Evolutionary conservation across 1,140 invertebrate species (phyloP).

Genomic region (Heliothis subflexa): DNA sequence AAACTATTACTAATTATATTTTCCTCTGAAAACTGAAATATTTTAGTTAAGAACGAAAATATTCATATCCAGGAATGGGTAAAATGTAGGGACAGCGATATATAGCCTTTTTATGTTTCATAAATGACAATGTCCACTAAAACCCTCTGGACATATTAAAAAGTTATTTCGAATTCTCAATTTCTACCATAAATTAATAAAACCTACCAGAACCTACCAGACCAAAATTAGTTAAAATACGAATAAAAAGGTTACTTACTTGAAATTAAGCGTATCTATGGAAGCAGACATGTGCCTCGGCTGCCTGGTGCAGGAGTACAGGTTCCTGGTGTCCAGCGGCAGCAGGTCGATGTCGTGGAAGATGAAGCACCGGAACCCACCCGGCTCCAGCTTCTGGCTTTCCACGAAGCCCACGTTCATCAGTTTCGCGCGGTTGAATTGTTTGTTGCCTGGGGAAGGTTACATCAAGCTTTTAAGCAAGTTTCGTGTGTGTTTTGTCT

Average conservation of each 20-base stretch:
- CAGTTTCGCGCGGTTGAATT: slow-evolving; percentile 96
- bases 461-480: background rate
- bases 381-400: slow-evolving; percentile 81
- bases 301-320: slow-evolving; percentile 96
- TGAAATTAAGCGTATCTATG: slow-evolving; percentile 92
- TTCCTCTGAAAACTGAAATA: no score
- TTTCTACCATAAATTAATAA: no score
- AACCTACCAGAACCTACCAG: no score
- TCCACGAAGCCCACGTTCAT: slow-evolving; percentile 98
- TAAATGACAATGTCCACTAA: no score
- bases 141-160: no score
- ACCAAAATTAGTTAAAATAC: no score
- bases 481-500: background rate
- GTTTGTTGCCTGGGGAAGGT: slow-evolving; percentile 65
- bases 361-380: slow-evolving; percentile 95
- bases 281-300: slow-evolving; percentile 98
- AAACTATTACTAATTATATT: no score
- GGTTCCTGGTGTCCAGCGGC: slow-evolving; percentile 96
- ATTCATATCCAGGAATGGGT: no score
- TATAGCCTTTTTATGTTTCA: no score
- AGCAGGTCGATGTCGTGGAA: slow-evolving; percentile 98
- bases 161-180: no score
- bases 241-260: slow-evolving; percentile 53
- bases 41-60: no score
- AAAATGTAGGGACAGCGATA: no score